Percentiles rank a stretch among this genome's conserved stretches.
Conservation (phyloP, 2,888 invertebrate genomes). For the Drosophila mayaguana region DNA sequence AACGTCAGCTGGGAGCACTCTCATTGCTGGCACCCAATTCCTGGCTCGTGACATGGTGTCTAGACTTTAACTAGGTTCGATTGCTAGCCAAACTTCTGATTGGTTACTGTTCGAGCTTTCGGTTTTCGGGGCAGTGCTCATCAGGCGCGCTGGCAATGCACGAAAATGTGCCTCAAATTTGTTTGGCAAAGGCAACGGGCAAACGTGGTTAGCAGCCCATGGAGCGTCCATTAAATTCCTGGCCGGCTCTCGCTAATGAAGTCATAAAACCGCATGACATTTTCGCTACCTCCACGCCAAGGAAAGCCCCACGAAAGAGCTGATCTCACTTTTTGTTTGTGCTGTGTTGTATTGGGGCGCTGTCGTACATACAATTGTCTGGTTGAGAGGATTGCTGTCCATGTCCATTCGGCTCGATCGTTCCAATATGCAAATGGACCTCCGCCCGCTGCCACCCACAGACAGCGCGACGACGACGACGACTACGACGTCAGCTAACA, state of each 20-base stretch:
- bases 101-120: slow-evolving; percentile 58
- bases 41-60: slow-evolving; percentile 62
- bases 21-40: slow-evolving; percentile 18
- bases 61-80: slow-evolving; percentile 47
- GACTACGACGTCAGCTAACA: slow-evolving; percentile 12
- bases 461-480: slow-evolving; percentile 47
- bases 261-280: slow-evolving; percentile 85
- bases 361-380: slow-evolving; percentile 67
- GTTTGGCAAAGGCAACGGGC: slow-evolving; percentile 34
- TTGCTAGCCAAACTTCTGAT: slow-evolving; percentile 58
- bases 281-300: slow-evolving; percentile 59
- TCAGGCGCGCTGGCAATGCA: slow-evolving; percentile 63
- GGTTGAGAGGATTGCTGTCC: slow-evolving; percentile 33
- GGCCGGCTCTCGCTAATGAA: slow-evolving; percentile 82
- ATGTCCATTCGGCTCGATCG: slow-evolving; percentile 61
- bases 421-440: slow-evolving; percentile 74
- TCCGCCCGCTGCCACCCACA: slow-evolving; percentile 77
- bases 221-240: slow-evolving; percentile 68
- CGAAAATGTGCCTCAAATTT: slow-evolving; percentile 71
- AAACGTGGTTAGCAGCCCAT: slow-evolving; percentile 16
- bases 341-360: slow-evolving; percentile 40
- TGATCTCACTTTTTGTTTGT: slow-evolving; percentile 62
- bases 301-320: slow-evolving; percentile 47
- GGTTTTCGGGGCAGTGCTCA: slow-evolving; percentile 61
- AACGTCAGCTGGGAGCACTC: slow-evolving; percentile 25